Conservation (phyloP, 92 coral and sea anemone species). For the Parazoanthus atlanticus region DNA sequence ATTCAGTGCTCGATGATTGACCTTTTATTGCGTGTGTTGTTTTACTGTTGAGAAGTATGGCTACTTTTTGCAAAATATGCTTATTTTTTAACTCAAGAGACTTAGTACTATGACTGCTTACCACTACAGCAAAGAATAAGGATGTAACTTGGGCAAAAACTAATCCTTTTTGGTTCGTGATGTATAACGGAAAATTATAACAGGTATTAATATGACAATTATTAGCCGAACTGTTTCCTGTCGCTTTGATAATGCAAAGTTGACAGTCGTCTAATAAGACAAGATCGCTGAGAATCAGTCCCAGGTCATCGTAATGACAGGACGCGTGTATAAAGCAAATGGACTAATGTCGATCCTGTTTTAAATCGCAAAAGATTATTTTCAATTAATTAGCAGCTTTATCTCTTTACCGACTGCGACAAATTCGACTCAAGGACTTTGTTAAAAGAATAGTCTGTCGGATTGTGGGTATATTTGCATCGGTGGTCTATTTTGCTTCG, state of each 20-base stretch:
- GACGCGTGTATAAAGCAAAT: conserved; percentile 11
- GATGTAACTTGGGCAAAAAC: neutral
- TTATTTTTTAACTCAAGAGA: neutral
- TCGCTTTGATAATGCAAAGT: conserved; percentile 32
- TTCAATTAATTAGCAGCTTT: conserved; percentile 23
- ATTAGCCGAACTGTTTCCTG: conserved; percentile 9
- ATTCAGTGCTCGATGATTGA: neutral
- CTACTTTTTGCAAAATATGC: neutral
- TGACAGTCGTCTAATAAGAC: conserved; percentile 7
- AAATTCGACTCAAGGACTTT: conserved; percentile 39
- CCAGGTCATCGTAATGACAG: conserved; percentile 36
- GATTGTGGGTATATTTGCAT: neutral
- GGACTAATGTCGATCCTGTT: neutral
- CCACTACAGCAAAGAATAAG: neutral
- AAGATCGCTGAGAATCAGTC: neutral
- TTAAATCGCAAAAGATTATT: conserved; percentile 5
- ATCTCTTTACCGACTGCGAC: conserved; percentile 15
- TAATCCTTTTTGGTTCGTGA: neutral
- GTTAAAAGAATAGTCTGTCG: conserved; percentile 25
- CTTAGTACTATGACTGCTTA: neutral
- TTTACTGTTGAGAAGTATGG: too few species aligned
- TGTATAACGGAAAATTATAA: neutral
- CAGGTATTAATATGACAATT: neutral
- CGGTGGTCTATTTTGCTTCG: conserved; percentile 16
- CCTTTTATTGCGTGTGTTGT: neutral